Evolutionary conservation across 2,797 vertebrate species (phyloP), one percentile per base, ranked within the genome.

Genomic region (Phataginus tetradactyla): DNA sequence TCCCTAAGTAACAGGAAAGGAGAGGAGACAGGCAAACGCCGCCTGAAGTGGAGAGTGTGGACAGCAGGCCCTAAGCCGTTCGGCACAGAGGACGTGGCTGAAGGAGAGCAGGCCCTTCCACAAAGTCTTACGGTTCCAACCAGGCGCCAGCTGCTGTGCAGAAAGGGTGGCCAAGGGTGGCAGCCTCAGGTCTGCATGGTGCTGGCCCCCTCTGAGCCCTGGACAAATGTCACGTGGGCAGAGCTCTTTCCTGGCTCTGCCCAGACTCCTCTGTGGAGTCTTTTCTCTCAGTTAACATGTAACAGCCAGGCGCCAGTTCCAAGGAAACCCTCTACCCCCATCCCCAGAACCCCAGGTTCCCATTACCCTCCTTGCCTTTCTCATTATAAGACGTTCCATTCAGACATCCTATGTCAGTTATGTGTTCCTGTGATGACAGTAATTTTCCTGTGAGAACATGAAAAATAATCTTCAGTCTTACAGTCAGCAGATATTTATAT

Each of bases 121-220:
- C 0, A 2, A 87, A 25, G 29, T 14, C 32, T 37, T n/a, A 1
- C n/a, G 7, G 0, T 34, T 34, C 23, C 4, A 49, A 7, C 20
- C 23, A 37, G 32, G 14, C 0, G 1, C 32, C 4, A 2, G 34
- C n/a, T 29, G 39, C 34, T n/a, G 6, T 45, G 39, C 12, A 7
- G 29, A 59, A 18, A 49, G 10, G 3, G 6, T 32, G 55, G 12
- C 5, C 27, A 5, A 20, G 34, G 15, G 34, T 32, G 6, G 34
- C 1, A 0, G 51, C 7, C 34, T 0, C 15, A 42, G 34, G 23
- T 11, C n/a, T 55, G 13, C 61, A 37, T 14, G 21, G 53, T 7
- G 7, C 23, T 2, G 9, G 17, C 7, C 29, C 10, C 14, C 14
- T 5, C 0, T 3, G 2, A 49, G 45, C 4, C n/a, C 37, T 2